Conservation (phyloP, 2,888 invertebrate species). For the Pollenia griseotomentosa region DNA sequence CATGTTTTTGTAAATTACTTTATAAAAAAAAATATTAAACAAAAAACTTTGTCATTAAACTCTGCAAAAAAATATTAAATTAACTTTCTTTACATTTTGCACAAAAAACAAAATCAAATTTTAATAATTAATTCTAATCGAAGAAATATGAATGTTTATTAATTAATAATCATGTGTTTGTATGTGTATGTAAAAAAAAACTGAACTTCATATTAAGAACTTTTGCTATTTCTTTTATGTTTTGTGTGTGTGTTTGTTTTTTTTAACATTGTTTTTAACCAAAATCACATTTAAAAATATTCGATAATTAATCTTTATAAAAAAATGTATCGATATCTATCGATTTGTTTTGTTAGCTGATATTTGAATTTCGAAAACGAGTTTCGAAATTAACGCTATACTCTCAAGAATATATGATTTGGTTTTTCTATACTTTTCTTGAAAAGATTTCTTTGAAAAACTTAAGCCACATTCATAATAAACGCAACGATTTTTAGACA, state of each 20-base stretch:
- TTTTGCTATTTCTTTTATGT: background rate
- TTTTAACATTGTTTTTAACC: constrained; percentile 23
- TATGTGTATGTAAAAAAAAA: constrained; percentile 50
- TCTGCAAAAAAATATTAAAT: constrained; percentile 61
- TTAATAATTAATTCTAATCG: constrained; percentile 72
- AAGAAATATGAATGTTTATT: constrained; percentile 76
- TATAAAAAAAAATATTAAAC: constrained; percentile 53
- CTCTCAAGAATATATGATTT: too few species aligned
- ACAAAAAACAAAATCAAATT: constrained; percentile 71
- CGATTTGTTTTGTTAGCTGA: background rate
- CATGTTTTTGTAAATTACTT: constrained; percentile 75
- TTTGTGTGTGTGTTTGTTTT: background rate
- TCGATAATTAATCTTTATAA: background rate
- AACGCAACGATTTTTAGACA: too few species aligned
- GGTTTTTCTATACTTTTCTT: too few species aligned
- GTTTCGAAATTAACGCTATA: too few species aligned
- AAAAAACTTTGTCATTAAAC: constrained; percentile 63
- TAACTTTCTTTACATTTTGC: constrained; percentile 74
- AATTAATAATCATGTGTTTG: constrained; percentile 70
- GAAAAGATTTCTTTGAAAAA: too few species aligned
- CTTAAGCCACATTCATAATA: too few species aligned
- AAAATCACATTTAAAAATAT: constrained; percentile 23
- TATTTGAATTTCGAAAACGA: background rate
- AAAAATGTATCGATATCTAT: too few species aligned
- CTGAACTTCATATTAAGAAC: background rate